Evolutionary conservation across 2,888 invertebrate species (phyloP).

Genomic region (Mechanitis mazaeus): DNA sequence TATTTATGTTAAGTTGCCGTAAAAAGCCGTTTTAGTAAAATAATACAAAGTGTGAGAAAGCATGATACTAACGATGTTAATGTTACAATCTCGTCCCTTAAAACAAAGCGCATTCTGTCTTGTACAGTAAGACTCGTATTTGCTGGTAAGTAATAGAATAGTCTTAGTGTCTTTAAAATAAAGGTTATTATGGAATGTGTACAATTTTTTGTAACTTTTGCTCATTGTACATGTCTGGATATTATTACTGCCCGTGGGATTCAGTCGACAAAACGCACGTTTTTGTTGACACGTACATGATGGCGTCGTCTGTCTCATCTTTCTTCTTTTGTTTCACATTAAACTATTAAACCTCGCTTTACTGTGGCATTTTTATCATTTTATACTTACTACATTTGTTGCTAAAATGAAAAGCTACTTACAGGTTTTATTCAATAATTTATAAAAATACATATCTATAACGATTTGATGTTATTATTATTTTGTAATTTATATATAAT

Average conservation of each 20-base stretch:
- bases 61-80: conserved; percentile 1
- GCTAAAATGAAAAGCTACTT: not conserved
- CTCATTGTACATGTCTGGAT: conserved; percentile 10
- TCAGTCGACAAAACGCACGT: conserved; percentile 9
- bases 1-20: not conserved
- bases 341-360: not conserved
- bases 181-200: conserved; percentile 8
- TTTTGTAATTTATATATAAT: no score
- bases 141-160: conserved; percentile 2
- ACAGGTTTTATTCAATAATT: no score
- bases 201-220: conserved; percentile 10
- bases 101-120: conserved; percentile 20
- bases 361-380: no score
- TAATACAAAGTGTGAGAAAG: not conserved
- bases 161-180: conserved; percentile 7
- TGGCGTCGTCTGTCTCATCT: not conserved
- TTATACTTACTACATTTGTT: no score
- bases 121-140: conserved; percentile 8
- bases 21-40: not conserved
- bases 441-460: no score
- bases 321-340: not conserved
- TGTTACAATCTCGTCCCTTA: conserved; percentile 14
- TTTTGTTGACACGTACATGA: conserved; percentile 13
- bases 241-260: conserved; percentile 13
- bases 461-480: no score